Evolutionary conservation across 2,797 vertebrate genomes (phyloP).

Genomic region (Alcedo atthis): DNA sequence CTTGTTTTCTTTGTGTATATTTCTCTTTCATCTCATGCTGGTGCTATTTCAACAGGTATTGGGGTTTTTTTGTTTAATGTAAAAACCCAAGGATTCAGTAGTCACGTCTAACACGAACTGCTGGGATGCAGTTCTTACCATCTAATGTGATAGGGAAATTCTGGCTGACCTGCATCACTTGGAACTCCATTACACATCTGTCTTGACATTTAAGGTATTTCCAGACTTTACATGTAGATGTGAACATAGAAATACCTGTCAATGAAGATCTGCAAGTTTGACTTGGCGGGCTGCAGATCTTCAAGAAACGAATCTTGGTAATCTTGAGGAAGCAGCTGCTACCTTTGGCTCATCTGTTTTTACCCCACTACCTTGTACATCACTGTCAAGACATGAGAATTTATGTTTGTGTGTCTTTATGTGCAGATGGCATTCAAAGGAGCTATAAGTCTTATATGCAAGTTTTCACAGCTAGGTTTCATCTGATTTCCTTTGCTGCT

Average conservation of each 20-base stretch:
- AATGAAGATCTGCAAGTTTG: neutral
- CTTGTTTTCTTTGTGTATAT: constrained; percentile 29
- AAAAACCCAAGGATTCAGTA: neutral
- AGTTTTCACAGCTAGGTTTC: neutral
- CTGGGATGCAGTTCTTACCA: neutral
- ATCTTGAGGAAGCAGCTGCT: neutral
- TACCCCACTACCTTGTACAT: neutral
- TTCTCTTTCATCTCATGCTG: constrained; percentile 71
- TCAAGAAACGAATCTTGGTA: neutral
- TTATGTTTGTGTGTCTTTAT: neutral
- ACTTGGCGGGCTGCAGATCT: neutral
- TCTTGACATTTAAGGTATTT: neutral
- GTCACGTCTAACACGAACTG: neutral
- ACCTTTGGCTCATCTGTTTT: neutral
- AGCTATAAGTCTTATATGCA: neutral
- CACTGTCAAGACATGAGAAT: neutral
- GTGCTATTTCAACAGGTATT: constrained; percentile 72
- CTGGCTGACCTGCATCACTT: neutral
- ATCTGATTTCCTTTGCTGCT: neutral
- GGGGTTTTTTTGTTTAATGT: neutral
- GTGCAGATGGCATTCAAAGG: neutral
- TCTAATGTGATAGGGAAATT: neutral
- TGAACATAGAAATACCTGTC: neutral
- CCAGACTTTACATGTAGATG: neutral
- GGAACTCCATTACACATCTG: accelerated